phyloP scores from a whole-genome alignment of 2,888 invertebrate species.

The Molorchus minor region DNA sequence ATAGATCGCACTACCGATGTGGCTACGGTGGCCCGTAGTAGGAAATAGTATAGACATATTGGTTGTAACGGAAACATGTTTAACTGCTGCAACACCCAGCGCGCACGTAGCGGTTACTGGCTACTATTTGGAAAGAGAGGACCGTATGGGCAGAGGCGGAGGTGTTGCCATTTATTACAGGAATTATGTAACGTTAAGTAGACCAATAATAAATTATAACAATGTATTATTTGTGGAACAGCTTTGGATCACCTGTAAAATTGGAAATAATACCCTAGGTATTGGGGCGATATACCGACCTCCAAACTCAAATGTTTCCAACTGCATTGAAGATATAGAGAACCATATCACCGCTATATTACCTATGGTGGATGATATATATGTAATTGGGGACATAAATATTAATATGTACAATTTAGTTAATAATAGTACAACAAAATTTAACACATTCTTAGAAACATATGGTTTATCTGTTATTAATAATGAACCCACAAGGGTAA shows the following conservation, averaged over 20 bases:
- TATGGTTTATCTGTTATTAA: conserved; percentile 8
- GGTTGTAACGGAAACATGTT: conserved; percentile 15
- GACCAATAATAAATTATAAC: neutral
- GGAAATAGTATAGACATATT: conserved; percentile 3
- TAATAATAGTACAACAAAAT: conserved; percentile 6
- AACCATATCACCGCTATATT: neutral
- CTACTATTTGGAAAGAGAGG: conserved; percentile 3
- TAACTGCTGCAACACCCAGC: neutral
- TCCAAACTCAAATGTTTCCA: conserved; percentile 4
- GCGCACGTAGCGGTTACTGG: neutral
- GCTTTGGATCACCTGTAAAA: conserved; percentile 12
- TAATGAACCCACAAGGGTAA: neutral
- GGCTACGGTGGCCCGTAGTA: no score
- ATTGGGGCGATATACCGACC: conserved; percentile 7
- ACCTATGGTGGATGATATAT: conserved; percentile 5
- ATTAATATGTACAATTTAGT: conserved; percentile 3
- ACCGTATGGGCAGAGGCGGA: conserved; percentile 4
- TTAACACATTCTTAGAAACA: neutral
- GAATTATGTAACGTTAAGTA: neutral
- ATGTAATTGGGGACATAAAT: conserved; percentile 10
- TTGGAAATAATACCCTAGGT: neutral
- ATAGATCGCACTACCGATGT: no score
- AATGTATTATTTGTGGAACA: conserved; percentile 13
- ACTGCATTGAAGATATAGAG: conserved; percentile 4
- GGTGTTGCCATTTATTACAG: conserved; percentile 11